Evolutionary conservation across 2,888 invertebrate genomes (phyloP), one percentile per base, ranked within the genome.

Genomic region (Pocota personata): DNA sequence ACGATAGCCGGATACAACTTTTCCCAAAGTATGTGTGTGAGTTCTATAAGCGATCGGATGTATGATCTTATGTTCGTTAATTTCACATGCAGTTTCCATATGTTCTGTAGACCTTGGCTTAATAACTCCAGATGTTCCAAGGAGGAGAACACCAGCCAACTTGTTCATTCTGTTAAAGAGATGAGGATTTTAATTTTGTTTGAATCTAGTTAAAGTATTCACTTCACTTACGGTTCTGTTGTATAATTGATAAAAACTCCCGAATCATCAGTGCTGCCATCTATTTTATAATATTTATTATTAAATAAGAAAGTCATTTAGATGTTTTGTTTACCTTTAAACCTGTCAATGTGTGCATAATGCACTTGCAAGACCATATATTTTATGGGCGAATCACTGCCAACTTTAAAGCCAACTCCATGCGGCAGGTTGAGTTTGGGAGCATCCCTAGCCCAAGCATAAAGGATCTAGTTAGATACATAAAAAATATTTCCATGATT

Each of bases 11-110:
- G 97, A 94, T 0, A 98, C 98, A 0, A 97, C 95, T 91, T 94
- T 95, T 93, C 98, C 97, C 72, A 98, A 94, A 24, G 95, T 94
- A 90, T 99, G 99, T 0, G 99, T 98, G 91, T 99, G 99, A 0
- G 97, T 97, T 87, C 99, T 95, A 93, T 97, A 99, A 0, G 98
- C 98, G 93, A 99, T 98, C 0, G 99, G 99, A 93, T 98, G 95
- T 60, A 99, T 95, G 3, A 95, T 94, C 91, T 98, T 97, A 71
- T 96, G 94, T 90, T 97, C 97, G 1, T 93, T 93, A 57, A 98
- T 94, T 73, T 93, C 93, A 92, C 99, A 99, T 0, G 97, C 96
- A 0, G 97, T 95, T 93, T 99, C 99, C 97, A 99, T 97, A 89
- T 97, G 95, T 87, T 97, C 97, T 0, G 94, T 93, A 6, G 93